A percentile compares a stretch with the other conserved stretches of the same genome.
phyloP scores from a whole-genome alignment of 2,113 vertebrate species.

The Penelope pileata region DNA sequence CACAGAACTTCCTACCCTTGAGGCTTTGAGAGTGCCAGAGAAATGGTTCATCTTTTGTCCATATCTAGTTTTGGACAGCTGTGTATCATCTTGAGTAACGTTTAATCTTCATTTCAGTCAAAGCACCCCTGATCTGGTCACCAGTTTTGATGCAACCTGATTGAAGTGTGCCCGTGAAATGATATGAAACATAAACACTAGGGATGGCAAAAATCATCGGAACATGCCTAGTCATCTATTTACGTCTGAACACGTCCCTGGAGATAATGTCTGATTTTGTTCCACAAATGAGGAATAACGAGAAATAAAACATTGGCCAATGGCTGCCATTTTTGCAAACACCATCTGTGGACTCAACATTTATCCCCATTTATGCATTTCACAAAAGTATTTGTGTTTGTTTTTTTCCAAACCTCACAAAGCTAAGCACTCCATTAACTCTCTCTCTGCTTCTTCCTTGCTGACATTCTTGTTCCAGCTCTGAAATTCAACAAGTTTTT shows the following conservation, averaged over 20 bases:
- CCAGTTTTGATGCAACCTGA: conserved; percentile 9
- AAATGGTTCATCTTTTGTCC: conserved; percentile 31
- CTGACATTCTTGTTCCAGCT: neutral
- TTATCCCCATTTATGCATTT: conserved; percentile 18
- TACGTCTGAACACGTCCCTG: conserved; percentile 54
- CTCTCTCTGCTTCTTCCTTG: neutral
- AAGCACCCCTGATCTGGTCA: neutral
- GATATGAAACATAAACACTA: conserved; percentile 51
- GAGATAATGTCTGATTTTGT: conserved; percentile 27
- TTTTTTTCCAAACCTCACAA: neutral
- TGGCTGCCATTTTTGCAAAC: conserved; percentile 22
- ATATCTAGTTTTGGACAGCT: neutral
- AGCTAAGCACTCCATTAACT: neutral
- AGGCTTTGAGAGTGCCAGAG: neutral
- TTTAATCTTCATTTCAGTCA: conserved; percentile 47
- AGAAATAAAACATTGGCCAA: conserved; percentile 7
- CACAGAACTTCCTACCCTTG: neutral
- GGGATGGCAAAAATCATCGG: conserved; percentile 34
- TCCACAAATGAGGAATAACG: conserved; percentile 62
- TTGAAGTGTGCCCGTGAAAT: conserved; percentile 68
- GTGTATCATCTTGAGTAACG: neutral
- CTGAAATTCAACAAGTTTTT: conserved; percentile 2
- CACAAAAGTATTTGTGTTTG: neutral
- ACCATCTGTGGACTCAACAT: neutral
- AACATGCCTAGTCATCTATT: conserved; percentile 69